Base-by-base conservation (phyloP, 2,113 vertebrate species). In the Hymenochirus boettgeri region DNA sequence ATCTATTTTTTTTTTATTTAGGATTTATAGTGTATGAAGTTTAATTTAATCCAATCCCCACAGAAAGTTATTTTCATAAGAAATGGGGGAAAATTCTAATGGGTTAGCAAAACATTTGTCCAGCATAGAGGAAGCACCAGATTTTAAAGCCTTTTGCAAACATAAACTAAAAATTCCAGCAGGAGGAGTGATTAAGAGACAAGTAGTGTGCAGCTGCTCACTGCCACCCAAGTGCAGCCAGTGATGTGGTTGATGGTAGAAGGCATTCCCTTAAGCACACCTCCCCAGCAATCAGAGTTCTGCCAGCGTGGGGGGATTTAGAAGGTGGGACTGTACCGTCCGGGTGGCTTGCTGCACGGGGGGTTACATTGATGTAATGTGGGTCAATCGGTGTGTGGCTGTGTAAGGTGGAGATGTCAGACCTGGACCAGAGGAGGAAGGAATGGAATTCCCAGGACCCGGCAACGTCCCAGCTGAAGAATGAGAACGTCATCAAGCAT, bases 341-440 rank as follows among this genome's bases (percentile, higher is more conserved):
- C 86, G 91, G 91, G 86, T 93, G 89, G 76, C 86, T 91, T 91
- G 93, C 91, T 86, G 94, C 93, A 82, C 85, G 90, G 83, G 88
- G 90, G 83, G 91, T 95, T 97, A 98, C 97, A 93, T 99, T 98
- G 93, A 92, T 91, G 95, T 99, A 98, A 96, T 99, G 95, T 79
- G 98, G 96, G 94, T 99, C 96, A 92, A 95, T 92, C 79, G 95
- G 96, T 86, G n/a, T n/a, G 95, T 92, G 84, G 93, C 93, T 91
- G 89, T 91, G 82, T 96, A 97, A 88, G 91, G 92, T 89, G 95
- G 93, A 79, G 94, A 96, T 87, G 92, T 92, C 92, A 97, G 91
- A 97, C 96, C 96, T 97, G 93, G 92, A 79, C 92, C 91, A 1
- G 85, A 93, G 74, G 90, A 92, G 25, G 84, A 85, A 21, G 89